Base-by-base conservation (phyloP, 35 echinoderm and acorn worm genomes). In the Stichopus chloronotus region DNA sequence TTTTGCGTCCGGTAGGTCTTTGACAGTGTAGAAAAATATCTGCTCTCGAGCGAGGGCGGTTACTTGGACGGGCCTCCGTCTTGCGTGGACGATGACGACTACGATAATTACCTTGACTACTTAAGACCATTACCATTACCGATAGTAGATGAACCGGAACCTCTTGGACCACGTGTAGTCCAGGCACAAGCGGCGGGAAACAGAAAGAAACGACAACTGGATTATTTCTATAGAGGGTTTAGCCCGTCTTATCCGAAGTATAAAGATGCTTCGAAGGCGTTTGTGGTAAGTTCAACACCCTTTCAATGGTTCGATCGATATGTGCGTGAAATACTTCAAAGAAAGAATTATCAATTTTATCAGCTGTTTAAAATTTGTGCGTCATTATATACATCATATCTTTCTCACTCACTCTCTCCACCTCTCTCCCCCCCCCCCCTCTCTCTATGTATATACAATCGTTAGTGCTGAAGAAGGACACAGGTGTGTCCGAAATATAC, bases 211-310 rank as follows among this genome's bases (percentile, higher is more conserved):
- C 74, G 86, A 53, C 72, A 76, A 59, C 5, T 83, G 12, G 59
- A 68, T 11, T 79, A 81, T 55, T 83, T 90, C 52, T 90, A 17
- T 10, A 79, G 78, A 25, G 56, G 58, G 9, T 56, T 12, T 53
- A 19, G 25, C 9, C 4, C 4, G 43, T 24, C 79, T 9, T 78
- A 87, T 23, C 57, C 77, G 53, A 6, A 58, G 20, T 94, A 94
- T 68, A 19, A 83, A 22, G 96, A 97, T 72, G 93, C 91, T 12
- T 92, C 96, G 14, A 81, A 93, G 56, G 96, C 94, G 78, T 93
- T 97, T 72, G 30, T 94, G 91, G 96, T 94, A 55, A 89, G 77
- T 9, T 13, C 6, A 43, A 43, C 30, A 43, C 30, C 30, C 30
- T 43, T 43, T 43, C 30, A 43, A 43, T 43, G 30, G 30, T 43